phyloP scores from a whole-genome alignment of 2,888 invertebrate species.

The Rhabditoides inermis region DNA sequence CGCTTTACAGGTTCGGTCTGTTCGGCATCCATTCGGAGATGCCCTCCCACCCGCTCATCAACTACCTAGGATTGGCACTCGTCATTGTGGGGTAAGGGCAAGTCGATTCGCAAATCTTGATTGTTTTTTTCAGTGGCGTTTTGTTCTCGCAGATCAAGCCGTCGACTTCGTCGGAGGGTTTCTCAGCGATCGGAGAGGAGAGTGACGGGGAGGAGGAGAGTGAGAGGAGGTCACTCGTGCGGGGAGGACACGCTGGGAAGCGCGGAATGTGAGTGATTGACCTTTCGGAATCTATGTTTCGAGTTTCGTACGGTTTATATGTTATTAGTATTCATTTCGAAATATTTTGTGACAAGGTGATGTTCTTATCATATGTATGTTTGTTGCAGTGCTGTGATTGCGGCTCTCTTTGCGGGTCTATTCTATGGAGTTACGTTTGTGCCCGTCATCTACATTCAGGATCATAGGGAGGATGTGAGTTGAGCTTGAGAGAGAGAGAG shows the following conservation, averaged over 20 bases:
- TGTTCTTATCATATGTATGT: neutral
- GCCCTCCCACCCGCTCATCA: conserved; percentile 27
- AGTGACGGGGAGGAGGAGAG: too few species aligned
- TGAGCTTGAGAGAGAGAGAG: neutral
- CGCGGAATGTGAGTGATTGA: too few species aligned
- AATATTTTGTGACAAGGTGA: too few species aligned
- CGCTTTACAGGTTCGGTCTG: conserved; percentile 42
- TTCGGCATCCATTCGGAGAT: conserved; percentile 40
- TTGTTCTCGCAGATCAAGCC: conserved; percentile 40
- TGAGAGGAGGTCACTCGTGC: too few species aligned
- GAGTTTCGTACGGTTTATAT: too few species aligned
- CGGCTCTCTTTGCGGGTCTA: conserved; percentile 55
- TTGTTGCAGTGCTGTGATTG: conserved; percentile 51
- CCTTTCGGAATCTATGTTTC: too few species aligned
- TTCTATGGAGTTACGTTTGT: conserved; percentile 57
- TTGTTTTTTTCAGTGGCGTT: conserved; percentile 33
- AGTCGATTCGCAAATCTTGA: neutral
- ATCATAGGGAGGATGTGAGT: conserved; percentile 35
- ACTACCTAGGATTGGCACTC: conserved; percentile 41
- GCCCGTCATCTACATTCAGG: conserved; percentile 56
- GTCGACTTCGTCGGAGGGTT: conserved; percentile 4
- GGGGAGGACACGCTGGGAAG: too few species aligned
- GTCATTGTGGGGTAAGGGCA: conserved; percentile 41
- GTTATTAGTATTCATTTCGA: neutral
- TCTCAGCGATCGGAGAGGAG: conserved; percentile 13